Base-by-base conservation (phyloP, 2,888 invertebrate genomes). In the Diloba caeruleocephala region DNA sequence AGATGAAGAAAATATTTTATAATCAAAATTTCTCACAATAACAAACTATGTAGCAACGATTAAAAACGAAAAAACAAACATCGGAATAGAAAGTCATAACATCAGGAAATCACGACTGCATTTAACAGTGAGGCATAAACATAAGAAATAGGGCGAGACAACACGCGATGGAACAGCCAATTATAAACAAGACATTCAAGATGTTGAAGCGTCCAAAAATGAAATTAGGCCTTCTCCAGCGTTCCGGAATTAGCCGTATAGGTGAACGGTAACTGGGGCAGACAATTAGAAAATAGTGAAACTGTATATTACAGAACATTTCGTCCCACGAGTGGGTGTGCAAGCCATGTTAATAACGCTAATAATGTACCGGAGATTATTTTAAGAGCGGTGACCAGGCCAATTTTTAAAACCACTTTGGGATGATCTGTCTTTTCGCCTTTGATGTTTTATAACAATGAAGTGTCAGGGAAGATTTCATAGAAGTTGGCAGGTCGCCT, bases 341-440 rank as follows among this genome's bases (percentile, higher is more conserved):
- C 62, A 73, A 73, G 58, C 73, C 66, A 78, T 73, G 71, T 78
- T 80, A 81, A 78, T 82, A 81, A 74, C 53, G 73, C 75, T 81
- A 77, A 78, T 78, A 80, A 78, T 71, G 75, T 73, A 75, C 55
- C 57, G 71, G 68, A 63, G 69, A 77, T 74, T 84, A 85, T 83
- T 84, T 83, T 70, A 51, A 76, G 75, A 70, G 62, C 55, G 12
- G 62, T 56, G 54, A 68, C 74, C 77, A 80, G 62, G 83, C 82
- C 79, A 77, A 81, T 77, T 76, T 74, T 65, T 33, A 17, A 17
- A 53, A 46, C 83, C 79, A 75, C 19, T 59, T 33, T 51, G 60
- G 14, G 10, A 36, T 33, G 78, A 73, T 42, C 77, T 67, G 62
- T 56, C 59, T 36, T 53, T 37, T 63, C 37, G 44, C 34, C 37